phyloP scores from a whole-genome alignment of 2,113 vertebrate species.

The Corapipo altera region DNA sequence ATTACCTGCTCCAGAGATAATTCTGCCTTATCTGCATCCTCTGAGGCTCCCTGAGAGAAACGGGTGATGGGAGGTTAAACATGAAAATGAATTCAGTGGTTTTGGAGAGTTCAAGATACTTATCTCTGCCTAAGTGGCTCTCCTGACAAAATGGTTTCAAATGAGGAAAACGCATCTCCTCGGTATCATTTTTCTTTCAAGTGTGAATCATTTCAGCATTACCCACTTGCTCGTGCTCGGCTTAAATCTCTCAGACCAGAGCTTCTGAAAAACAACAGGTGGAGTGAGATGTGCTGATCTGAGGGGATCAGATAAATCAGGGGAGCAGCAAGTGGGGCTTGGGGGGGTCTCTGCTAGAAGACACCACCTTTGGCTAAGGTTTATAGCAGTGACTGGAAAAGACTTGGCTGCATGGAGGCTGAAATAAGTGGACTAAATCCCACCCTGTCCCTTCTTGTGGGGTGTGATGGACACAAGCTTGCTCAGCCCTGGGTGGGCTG shows the following conservation, averaged over 20 bases:
- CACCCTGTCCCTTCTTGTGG: neutral
- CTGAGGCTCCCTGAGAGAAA: conserved; percentile 38
- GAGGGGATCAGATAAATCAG: neutral
- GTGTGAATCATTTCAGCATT: conserved; percentile 28
- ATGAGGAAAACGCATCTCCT: conserved; percentile 32
- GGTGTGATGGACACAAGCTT: neutral
- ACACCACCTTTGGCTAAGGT: neutral
- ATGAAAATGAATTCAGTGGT: conserved; percentile 59
- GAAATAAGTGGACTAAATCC: neutral
- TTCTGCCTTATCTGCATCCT: conserved; percentile 60
- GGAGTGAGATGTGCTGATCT: fast-evolving
- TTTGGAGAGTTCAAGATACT: conserved; percentile 63
- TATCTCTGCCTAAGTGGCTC: conserved; percentile 64
- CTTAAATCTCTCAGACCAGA: neutral
- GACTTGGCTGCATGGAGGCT: neutral
- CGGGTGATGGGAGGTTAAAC: conserved; percentile 39
- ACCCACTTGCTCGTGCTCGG: neutral
- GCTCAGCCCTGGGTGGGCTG: neutral
- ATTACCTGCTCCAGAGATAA: conserved; percentile 36
- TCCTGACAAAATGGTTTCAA: conserved; percentile 59
- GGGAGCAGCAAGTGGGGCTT: neutral
- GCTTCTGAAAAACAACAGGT: neutral
- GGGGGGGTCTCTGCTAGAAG: neutral
- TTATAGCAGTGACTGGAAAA: neutral
- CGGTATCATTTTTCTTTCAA: conserved; percentile 44